Percentiles rank a stretch among this genome's conserved stretches.
These are phyloP conservation scores for Mormyrus proboscirostris DNA, from an alignment of 2,797 vertebrate genomes.

Conservation along the genomic window DNA sequence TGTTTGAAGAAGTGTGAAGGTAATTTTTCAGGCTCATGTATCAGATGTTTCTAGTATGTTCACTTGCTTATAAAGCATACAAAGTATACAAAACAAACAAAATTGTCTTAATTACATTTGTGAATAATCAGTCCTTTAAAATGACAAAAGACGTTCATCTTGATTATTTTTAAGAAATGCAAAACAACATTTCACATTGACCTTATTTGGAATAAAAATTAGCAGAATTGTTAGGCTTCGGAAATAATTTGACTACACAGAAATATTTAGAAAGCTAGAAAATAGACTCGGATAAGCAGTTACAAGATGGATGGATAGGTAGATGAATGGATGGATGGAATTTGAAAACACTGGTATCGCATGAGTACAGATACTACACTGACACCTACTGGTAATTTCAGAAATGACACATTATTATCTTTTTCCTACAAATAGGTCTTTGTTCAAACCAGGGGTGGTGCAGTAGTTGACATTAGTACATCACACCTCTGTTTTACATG, in stretches of 20 bases:
- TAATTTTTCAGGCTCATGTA: neutral
- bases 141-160: neutral
- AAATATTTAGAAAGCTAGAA: neutral
- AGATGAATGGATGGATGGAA: neutral
- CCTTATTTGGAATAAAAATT: neutral
- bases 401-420: constrained; percentile 20
- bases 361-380: constrained; percentile 48
- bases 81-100: neutral
- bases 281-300: neutral
- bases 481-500: neutral
- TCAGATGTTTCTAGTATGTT: neutral
- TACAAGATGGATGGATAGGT: neutral
- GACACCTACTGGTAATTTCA: constrained; percentile 57
- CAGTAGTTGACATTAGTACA: neutral
- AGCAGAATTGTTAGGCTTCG: neutral
- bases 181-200: neutral
- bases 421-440: neutral
- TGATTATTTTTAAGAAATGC: neutral
- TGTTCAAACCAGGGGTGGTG: neutral
- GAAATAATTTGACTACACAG: neutral
- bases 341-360: neutral
- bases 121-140: neutral
- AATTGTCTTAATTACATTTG: neutral
- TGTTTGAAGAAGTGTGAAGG: neutral
- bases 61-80: neutral